Evolutionary conservation across 2,888 invertebrate species (phyloP), one percentile per base, ranked within the genome.

Genomic region (Zaprionus lineosus): DNA sequence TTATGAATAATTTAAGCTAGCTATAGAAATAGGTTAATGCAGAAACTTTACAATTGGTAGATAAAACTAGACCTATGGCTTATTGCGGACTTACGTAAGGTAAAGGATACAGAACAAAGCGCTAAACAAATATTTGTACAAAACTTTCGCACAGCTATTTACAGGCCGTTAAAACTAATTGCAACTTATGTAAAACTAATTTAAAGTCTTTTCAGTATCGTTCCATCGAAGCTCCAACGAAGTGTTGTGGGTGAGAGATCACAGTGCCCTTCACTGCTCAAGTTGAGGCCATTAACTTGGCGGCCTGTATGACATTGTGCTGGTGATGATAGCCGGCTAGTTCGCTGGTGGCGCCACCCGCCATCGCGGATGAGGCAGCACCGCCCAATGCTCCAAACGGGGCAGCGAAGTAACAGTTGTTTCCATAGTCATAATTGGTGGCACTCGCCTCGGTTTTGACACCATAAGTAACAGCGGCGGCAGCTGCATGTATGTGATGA

Each of bases 231-330:
- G 62, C 71, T 74, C 36, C 73, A 63, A 47, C 47, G 46, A 50
- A 47, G 52, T 41, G 43, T 52, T 41, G 26, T 39, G 61, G 36
- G 37, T 16, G 28, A 51, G 84, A 82, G 86, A 74, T 76, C 75
- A 77, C 78, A 68, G 64, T 50, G 40, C 33, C 51, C 3, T 34
- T 33, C 16, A 19, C 11, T 18, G 44, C 62, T 91, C 94, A 95
- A 89, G 95, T 95, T 52, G 95, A 95, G 7, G 95, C 95, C 93
- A 96, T 94, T 65, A 95, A 91, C 88, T 95, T 95, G 52, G 95
- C 95, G 58, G 95, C 94, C 63, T 95, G 95, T 29, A 95, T 95
- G 67, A 95, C 95, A 91, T 95, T 95, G 87, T 95, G 95, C 88
- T 95, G 95, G 90, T 95, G 95, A 87, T 95, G 94, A 90, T 95